Evolutionary conservation across 1,140 invertebrate species (phyloP), one percentile per base, ranked within the genome.

Genomic region (Cepaea nemoralis): DNA sequence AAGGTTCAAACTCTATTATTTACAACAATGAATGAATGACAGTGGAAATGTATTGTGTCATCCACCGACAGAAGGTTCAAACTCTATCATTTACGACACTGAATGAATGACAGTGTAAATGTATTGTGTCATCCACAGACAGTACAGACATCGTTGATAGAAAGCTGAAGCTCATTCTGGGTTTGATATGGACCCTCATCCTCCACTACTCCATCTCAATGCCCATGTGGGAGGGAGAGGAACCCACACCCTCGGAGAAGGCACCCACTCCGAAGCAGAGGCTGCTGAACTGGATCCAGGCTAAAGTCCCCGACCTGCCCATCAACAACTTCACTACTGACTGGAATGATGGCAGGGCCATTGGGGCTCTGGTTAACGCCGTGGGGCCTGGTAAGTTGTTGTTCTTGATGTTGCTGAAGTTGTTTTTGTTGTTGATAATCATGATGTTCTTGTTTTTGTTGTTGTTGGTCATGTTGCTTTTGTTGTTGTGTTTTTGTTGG

Each of bases 181-280:
- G 97, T 83, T 91, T 98, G 89, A 96, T 98, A 94, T 98, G 97
- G 97, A 98, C 96, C 0, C 93, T 98, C 22, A 98, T 98, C 93
- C 93, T 98, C 45, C 97, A 98, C 90, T 98, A 98, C 91, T 97
- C 97, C 79, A 98, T 98, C 87, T 97, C 97, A 55, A 95, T 97
- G 94, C 97, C 96, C 6, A 96, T 97, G 94, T 97, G 96, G 96
- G 95, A 96, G 59, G 94, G 94, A 37, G 95, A 95, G 83, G 94
- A 94, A 40, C 86, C 82, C 14, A 85, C 86, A 27, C 89, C 89
- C 31, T 84, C 85, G 40, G 89, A 89, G 80, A 89, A 88, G 12
- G 95, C 94, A 55, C 94, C 94, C 45, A 96, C 96, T 14, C 96
- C 96, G 66, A 97, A 97, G 92, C 96, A 97, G 92, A 94, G 95